Evolutionary conservation across 1,140 invertebrate genomes (phyloP).

Genomic region (Drosophila athabasca): DNA sequence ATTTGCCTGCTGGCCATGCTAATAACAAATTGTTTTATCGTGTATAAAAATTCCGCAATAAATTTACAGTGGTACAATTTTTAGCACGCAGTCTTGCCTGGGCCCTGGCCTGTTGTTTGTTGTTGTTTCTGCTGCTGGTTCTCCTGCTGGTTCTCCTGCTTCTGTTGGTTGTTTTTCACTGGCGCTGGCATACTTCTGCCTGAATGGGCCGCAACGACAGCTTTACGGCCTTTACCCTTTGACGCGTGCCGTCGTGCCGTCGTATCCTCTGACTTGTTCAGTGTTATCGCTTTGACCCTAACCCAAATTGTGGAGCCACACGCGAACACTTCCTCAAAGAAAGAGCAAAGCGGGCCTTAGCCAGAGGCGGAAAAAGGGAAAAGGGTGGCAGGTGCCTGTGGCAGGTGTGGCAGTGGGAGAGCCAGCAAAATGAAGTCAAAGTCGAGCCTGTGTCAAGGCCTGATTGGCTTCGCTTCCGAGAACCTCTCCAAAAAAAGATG

Average conservation of each 20-base stretch:
- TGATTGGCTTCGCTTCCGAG: slow-evolving; percentile 33
- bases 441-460: slow-evolving; percentile 64
- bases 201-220: slow-evolving; percentile 59
- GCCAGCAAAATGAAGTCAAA: slow-evolving; percentile 64
- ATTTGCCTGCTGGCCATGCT: slow-evolving; percentile 66
- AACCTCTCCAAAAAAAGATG: neutral
- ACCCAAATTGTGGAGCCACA: slow-evolving; percentile 78
- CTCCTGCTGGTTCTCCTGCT: slow-evolving; percentile 5
- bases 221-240: slow-evolving; percentile 72
- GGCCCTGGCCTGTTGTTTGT: slow-evolving; percentile 37
- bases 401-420: slow-evolving; percentile 40
- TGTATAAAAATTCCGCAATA: slow-evolving; percentile 77
- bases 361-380: neutral
- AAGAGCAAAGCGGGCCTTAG: slow-evolving; percentile 1
- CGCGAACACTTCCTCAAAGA: slow-evolving; percentile 46
- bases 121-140: slow-evolving; percentile 11
- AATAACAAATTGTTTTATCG: slow-evolving; percentile 82
- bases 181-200: slow-evolving; percentile 37
- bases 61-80: slow-evolving; percentile 64
- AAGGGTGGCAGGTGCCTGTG: neutral
- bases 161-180: neutral
- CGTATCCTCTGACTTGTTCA: slow-evolving; percentile 69
- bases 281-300: slow-evolving; percentile 81
- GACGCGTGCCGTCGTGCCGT: slow-evolving; percentile 56
- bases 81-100: slow-evolving; percentile 58